phyloP scores from a whole-genome alignment of 2,888 invertebrate genomes.

The Dilophus febrilis region DNA sequence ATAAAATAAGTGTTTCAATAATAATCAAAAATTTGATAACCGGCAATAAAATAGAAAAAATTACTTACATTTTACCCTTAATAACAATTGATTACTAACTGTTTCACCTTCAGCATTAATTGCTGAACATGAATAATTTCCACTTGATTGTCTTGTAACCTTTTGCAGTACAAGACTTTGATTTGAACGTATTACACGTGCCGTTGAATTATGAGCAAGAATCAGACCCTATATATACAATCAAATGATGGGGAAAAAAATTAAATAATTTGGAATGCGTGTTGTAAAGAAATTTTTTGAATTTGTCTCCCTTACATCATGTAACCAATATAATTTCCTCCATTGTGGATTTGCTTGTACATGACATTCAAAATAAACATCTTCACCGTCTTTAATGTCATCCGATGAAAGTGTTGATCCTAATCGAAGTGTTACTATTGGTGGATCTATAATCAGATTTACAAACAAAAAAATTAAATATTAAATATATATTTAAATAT shows the following conservation, averaged over 20 bases:
- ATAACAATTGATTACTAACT: constrained; percentile 66
- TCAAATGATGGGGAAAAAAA: too few relatives aligned
- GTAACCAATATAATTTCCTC: constrained; percentile 71
- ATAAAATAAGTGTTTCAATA: not conserved
- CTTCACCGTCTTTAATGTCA: constrained; percentile 84
- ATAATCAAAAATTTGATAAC: too few relatives aligned
- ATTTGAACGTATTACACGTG: constrained; percentile 77
- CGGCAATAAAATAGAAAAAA: constrained; percentile 7
- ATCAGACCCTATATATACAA: constrained; percentile 60
- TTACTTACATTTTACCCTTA: constrained; percentile 75
- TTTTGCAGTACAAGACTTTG: constrained; percentile 82
- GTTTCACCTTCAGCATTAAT: constrained; percentile 79
- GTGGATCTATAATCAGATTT: constrained; percentile 52
- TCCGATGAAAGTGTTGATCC: constrained; percentile 72
- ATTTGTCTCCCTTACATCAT: constrained; percentile 47
- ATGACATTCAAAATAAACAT: constrained; percentile 86
- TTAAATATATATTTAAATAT: too few relatives aligned
- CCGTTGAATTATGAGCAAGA: constrained; percentile 70
- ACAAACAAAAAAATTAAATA: too few relatives aligned
- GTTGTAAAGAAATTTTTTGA: constrained; percentile 2
- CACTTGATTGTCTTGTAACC: constrained; percentile 71
- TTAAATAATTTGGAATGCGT: constrained; percentile 2
- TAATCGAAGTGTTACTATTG: constrained; percentile 61
- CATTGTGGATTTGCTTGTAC: constrained; percentile 75
- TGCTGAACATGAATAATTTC: constrained; percentile 75